phyloP scores from a whole-genome alignment of 2,113 vertebrate genomes.

The Sylvilagus bachmani region DNA sequence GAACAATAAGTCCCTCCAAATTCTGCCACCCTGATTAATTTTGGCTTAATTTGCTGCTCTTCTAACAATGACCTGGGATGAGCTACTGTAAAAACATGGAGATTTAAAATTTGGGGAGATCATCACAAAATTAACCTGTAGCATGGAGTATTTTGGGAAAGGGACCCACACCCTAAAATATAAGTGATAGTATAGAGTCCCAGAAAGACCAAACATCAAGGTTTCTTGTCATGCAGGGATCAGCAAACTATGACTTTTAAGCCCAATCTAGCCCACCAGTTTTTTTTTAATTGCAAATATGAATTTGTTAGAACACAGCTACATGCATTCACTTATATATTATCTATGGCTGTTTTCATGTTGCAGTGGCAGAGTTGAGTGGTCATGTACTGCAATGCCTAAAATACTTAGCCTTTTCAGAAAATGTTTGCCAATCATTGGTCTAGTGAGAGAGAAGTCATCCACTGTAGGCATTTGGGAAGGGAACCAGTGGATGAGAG shows the following conservation, averaged over 20 bases:
- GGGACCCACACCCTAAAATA: neutral
- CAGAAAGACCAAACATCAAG: too few species aligned
- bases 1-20: too few species aligned
- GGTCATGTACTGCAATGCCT: neutral
- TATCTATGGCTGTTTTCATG: neutral
- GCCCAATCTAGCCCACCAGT: neutral
- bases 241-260: neutral
- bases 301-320: neutral
- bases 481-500: too few species aligned
- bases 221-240: neutral
- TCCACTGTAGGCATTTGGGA: too few species aligned
- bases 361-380: neutral
- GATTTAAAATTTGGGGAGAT: too few species aligned
- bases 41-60: too few species aligned
- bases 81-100: too few species aligned
- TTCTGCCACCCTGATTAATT: too few species aligned
- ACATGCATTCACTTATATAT: neutral
- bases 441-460: neutral
- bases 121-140: too few species aligned
- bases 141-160: too few species aligned
- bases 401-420: neutral
- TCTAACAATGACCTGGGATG: too few species aligned
- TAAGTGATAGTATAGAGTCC: too few species aligned
- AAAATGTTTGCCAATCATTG: neutral
- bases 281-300: neutral